phyloP scores from a whole-genome alignment of 2,888 invertebrate genomes.

The Penaeus monodon region DNA sequence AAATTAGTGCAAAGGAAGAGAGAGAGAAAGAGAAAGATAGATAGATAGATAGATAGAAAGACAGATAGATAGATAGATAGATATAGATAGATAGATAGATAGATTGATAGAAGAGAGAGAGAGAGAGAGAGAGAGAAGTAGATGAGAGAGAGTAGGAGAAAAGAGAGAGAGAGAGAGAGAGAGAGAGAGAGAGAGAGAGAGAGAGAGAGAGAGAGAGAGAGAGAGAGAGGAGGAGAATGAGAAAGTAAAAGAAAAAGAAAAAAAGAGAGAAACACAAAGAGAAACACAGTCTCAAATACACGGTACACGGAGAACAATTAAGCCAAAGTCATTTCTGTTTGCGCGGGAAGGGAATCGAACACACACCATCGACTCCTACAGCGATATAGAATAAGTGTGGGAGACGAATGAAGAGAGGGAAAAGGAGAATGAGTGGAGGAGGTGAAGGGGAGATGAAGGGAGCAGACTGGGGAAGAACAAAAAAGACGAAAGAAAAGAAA shows the following conservation, averaged over 20 bases:
- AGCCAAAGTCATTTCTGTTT: too few relatives aligned
- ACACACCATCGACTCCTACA: too few relatives aligned
- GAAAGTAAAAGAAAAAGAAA: neutral
- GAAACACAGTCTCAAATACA: neutral
- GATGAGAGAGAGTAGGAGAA: constrained; percentile 1
- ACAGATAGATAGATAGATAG: neutral
- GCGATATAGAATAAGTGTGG: too few relatives aligned
- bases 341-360: too few relatives aligned
- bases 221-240: neutral
- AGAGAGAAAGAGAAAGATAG: neutral
- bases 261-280: neutral
- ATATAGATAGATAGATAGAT: neutral
- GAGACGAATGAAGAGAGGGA: neutral
- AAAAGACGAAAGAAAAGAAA: neutral
- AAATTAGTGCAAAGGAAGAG: neutral
- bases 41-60: neutral
- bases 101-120: constrained; percentile 9
- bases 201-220: neutral
- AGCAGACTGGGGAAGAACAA: neutral
- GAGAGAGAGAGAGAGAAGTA: neutral
- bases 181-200: neutral
- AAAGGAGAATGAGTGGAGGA: neutral
- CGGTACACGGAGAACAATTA: neutral
- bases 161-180: constrained; percentile 9
- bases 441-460: neutral